Evolutionary conservation across 2,797 vertebrate species (phyloP).

Genomic region (Selene dorsalis): DNA sequence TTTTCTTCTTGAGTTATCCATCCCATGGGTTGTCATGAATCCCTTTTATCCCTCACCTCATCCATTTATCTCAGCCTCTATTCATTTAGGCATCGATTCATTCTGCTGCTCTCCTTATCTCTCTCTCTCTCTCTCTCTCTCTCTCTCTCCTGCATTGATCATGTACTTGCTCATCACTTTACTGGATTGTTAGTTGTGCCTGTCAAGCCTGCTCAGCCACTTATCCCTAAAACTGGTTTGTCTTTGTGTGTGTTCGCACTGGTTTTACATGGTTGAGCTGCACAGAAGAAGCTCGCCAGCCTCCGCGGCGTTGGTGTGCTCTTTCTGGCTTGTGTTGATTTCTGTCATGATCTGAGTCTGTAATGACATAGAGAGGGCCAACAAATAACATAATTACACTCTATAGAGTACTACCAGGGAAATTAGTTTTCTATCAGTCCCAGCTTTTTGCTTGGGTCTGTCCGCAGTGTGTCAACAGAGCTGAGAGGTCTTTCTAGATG

Average conservation of each 20-base stretch:
- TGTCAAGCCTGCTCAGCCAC: conserved; percentile 42
- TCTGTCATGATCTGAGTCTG: conserved; percentile 31
- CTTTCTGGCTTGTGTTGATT: conserved; percentile 26
- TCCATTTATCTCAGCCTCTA: conserved; percentile 18
- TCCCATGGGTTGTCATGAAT: conserved; percentile 35
- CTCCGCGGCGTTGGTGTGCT: conserved; percentile 28
- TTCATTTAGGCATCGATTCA: conserved; percentile 48
- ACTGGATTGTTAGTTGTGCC: conserved; percentile 42
- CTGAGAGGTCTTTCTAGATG: background rate
- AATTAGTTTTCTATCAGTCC: conserved; percentile 39
- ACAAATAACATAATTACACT: conserved; percentile 50
- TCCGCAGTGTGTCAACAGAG: conserved; percentile 9
- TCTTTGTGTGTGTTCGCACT: conserved; percentile 13
- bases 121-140: background rate
- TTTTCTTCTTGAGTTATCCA: conserved; percentile 40
- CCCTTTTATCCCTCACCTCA: conserved; percentile 20
- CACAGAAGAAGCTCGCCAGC: conserved; percentile 20
- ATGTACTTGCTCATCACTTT: conserved; percentile 29
- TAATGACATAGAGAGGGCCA: conserved; percentile 31
- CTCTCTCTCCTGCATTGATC: conserved; percentile 12
- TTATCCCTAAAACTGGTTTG: conserved; percentile 38
- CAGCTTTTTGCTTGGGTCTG: conserved; percentile 17
- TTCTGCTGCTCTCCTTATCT: background rate
- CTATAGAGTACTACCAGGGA: conserved; percentile 9
- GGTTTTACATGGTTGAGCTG: conserved; percentile 12